Base-by-base conservation (phyloP, 1,140 invertebrate species). In the Harpegnathos saltator region DNA sequence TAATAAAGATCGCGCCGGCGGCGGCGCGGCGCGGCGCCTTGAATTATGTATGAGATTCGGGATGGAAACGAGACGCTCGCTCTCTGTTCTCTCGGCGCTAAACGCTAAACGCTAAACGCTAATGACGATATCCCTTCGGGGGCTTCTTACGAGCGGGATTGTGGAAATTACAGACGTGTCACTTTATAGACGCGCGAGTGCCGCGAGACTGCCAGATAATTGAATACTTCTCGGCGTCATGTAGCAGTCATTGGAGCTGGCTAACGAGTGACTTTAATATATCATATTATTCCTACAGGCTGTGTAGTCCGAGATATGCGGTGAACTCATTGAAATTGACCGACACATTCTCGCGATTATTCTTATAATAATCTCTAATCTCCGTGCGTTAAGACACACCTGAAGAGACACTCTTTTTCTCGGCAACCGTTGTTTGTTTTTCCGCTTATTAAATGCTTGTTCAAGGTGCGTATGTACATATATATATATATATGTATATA, bases 21-120 rank as follows among this genome's bases (percentile, higher is more conserved):
- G 85, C 85, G 56, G n/a, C n/a, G n/a, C n/a, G n/a, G n/a, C 33
- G 54, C 85, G 85, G 85, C 85, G 56, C 22, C 50, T 86, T 87
- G 85, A 87, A 87, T 87, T 87, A 87, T 87, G 83, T 86, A 87
- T 87, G 74, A 87, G 85, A 58, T 83, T 78, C 80, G 85, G 65
- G 84, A 82, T 86, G 66, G 65, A 68, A 81, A 71, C 61, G 75
- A 44, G 61, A 15, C 9, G 29, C 5, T 1, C 5, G 1, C 29
- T 33, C 29, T 33, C 29, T 33, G 33, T 33, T 33, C 33, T 9
- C 38, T 44, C 12, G n/a, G 44, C 62, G 61, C 69, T 85, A 75
- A 86, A 65, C 44, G 52, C 38, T 77, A 83, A 86, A n/a, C 62
- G 61, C 69, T 85, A 75, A 86, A 65, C 44, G 52, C 38, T 77